Base-by-base conservation (phyloP, 2,113 vertebrate genomes). In the Turdus rufiventris region DNA sequence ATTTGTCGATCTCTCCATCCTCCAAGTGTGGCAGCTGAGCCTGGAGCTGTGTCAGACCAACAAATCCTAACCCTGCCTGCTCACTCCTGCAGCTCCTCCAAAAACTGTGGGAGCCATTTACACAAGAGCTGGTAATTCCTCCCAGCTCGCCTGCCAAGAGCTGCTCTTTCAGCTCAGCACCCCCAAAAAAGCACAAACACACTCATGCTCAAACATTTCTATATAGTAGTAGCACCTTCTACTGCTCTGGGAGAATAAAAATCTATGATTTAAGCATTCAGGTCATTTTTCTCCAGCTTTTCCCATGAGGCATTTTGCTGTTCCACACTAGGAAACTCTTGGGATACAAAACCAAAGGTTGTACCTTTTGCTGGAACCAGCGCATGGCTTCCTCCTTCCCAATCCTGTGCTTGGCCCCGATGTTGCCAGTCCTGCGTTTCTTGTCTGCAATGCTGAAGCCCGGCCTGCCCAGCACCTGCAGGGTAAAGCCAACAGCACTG, bases 361-460 rank as follows among this genome's bases (percentile, higher is more conserved):
- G 97, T 96, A 99, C 99, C 98, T 99, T 99, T 87, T 99, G 99
- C 97, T 99, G 99, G 96, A 99, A 99, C 99, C 99, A 99, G 97
- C 99, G 99, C 99, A 99, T 99, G 96, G 99, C 98, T 95, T 99
- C 99, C 97, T 99, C 99, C 97, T 99, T 99, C 72, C 99, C 98
- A 95, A 99, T 99, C 88, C 99, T 98, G 98, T 99, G 99, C 96
- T 98, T 99, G 98, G 98, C 98, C 48, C 99, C 99, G 51, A 99
- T 99, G 97, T 98, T 98, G 95, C 99, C 99, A 56, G 97, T 98
- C 97, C 99, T 99, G 97, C 98, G 98, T 85, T 99, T 99, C 97
- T 99, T 99, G 98, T 99, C 99, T 16, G 99, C 99, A 6, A 99
- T 99, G 98, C 99, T 99, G 98, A 99, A 99, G 1, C 99, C 99